phyloP scores from a whole-genome alignment of 1,140 invertebrate genomes.

The Drosophila setifemur region DNA sequence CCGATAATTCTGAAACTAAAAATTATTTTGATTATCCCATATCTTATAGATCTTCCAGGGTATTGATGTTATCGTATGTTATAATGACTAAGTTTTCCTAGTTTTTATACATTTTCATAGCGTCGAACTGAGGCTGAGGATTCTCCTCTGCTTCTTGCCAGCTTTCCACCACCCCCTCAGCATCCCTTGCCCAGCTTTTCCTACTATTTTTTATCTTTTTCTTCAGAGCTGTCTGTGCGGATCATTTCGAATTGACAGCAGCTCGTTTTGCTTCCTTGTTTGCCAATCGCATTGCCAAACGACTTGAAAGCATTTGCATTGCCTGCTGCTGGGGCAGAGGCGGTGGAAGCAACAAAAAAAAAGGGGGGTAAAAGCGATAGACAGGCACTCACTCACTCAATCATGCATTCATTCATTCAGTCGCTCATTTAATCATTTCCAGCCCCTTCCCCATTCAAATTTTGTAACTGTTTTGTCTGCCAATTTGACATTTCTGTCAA shows the following conservation, averaged over 20 bases:
- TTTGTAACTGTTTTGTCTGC: constrained; percentile 63
- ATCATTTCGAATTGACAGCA: constrained; percentile 68
- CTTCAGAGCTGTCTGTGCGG: constrained; percentile 23
- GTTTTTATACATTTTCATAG: constrained; percentile 8
- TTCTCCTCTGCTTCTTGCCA: constrained; percentile 26
- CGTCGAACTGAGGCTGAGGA: constrained; percentile 29
- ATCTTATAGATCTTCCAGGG: not conserved
- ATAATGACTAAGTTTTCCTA: not conserved
- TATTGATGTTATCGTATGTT: not conserved
- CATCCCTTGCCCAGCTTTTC: no score
- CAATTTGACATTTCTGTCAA: constrained; percentile 70
- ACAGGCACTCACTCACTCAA: constrained; percentile 29
- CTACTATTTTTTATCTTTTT: not conserved
- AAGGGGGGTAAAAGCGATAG: constrained; percentile 6
- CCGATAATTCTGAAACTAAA: no score
- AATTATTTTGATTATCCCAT: no score
- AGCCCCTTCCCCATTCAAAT: constrained; percentile 45
- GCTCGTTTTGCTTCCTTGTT: constrained; percentile 65
- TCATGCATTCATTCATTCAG: constrained; percentile 49
- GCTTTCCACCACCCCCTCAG: constrained; percentile 9
- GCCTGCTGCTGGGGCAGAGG: not conserved
- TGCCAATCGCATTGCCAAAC: constrained; percentile 65
- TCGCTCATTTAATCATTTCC: constrained; percentile 27
- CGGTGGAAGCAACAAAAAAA: no score
- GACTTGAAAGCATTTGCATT: constrained; percentile 60